These are phyloP conservation scores for Henicopernis longicauda DNA, from an alignment of 2,113 vertebrate species.

Conservation along the genomic window DNA sequence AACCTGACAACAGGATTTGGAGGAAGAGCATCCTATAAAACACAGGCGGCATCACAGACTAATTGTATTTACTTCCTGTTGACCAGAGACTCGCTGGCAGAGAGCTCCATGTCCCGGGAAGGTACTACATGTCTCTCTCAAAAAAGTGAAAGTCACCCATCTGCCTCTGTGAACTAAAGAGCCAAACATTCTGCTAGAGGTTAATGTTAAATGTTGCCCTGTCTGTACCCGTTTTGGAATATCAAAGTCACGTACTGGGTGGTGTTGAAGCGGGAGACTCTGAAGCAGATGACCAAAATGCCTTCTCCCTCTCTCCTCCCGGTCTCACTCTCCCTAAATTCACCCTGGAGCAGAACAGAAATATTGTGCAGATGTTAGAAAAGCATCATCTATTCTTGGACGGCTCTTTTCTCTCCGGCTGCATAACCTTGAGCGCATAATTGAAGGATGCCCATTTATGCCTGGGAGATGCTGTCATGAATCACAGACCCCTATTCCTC, in stretches of 20 bases:
- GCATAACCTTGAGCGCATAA: not conserved
- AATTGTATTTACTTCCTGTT: not conserved
- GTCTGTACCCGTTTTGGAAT: not conserved
- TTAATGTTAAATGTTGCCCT: not conserved
- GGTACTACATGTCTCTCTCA: not conserved
- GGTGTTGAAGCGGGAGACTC: not conserved
- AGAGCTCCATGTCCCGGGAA: not conserved
- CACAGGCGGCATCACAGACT: accelerated
- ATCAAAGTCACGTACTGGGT: not conserved
- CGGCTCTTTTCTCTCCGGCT: not conserved
- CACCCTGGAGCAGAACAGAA: not conserved
- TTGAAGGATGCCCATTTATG: conserved; percentile 1
- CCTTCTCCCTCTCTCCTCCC: not conserved
- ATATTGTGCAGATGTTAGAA: not conserved
- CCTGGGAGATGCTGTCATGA: not conserved
- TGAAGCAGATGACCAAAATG: not conserved
- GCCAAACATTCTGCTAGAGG: not conserved
- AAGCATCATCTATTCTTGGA: not conserved
- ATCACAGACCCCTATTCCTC: conserved; percentile 8
- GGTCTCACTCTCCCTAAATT: not conserved
- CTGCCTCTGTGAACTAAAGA: not conserved
- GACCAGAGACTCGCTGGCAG: not conserved
- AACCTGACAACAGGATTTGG: not conserved
- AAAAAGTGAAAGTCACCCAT: not conserved
- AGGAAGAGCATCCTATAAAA: not conserved